Base-by-base conservation (phyloP, 2,888 invertebrate genomes). In the Kuschelorhynchus macadamiae region DNA sequence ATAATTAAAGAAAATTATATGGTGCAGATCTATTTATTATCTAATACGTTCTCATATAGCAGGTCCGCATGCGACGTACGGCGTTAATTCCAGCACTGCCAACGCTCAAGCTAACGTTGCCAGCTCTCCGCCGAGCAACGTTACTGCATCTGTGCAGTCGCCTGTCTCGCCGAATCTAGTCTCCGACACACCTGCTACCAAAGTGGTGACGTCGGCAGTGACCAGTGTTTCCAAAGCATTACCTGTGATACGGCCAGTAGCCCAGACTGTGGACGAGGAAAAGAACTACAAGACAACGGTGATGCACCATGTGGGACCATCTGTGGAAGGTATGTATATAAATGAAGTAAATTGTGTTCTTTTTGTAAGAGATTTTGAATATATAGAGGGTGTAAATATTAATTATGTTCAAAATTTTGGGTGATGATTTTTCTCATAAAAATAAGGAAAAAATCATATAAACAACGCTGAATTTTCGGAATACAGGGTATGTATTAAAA, bases 111-210 rank as follows among this genome's bases (percentile, higher is more conserved):
- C 14, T n/a, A 53, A 20, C 33, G 39, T 25, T 12, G 44, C 42
- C 21, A 12, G 14, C 20, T 17, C 21, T 11, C 41, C 20, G 9
- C 12, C 39, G 18, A 5, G 14, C 11, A 16, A 16, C 17, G 30
- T 14, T 16, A n/a, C n/a, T n/a, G 16, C 30, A 8, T 30, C 56
- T 1, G 16, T 33, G n/a, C 46, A 18, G 17, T 17, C 3, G 25
- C 25, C 65, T 36, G 14, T 9, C 8, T 2, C 52, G 12, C 17
- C 21, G 20, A 87, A 85, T 83, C 88, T 87, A 80, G 83, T 88
- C 75, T 88, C 86, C 75, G 81, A 87, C 61, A 87, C 87, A 72
- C 85, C 85, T 74, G 86, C 86, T n/a, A 85, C 82, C 75, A 52
- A 47, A 78, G 59, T 64, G 32, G 64, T 59, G 9, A 64, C 68